Evolutionary conservation across 2,113 vertebrate genomes (phyloP).

Genomic region (Oriolus oriolus): DNA sequence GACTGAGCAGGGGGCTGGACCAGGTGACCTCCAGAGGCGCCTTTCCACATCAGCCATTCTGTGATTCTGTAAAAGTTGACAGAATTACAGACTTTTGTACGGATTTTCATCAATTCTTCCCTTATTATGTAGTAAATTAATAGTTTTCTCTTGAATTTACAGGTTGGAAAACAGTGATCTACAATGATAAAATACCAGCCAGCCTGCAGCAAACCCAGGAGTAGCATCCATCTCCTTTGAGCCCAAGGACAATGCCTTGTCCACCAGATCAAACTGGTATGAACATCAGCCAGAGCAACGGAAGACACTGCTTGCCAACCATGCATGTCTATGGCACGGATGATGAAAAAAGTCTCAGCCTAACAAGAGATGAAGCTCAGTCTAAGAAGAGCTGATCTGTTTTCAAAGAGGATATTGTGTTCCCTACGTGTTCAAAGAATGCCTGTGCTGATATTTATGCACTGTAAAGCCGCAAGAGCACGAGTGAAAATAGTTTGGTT

Average conservation of each 20-base stretch:
- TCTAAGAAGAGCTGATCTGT: neutral
- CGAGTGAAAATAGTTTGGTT: neutral
- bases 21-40: neutral
- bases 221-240: neutral
- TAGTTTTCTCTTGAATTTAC: neutral
- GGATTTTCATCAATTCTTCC: neutral
- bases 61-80: neutral
- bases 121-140: neutral
- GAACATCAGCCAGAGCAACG: neutral
- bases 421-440: neutral
- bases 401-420: neutral
- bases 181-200: neutral
- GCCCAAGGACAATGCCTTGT: neutral
- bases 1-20: fast-evolving
- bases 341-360: neutral
- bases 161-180: neutral
- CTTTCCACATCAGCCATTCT: neutral
- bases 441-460: neutral
- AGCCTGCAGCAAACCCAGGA: neutral
- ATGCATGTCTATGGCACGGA: neutral
- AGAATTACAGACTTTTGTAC: neutral
- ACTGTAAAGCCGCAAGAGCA: neutral
- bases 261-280: neutral
- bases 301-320: neutral
- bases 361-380: neutral